A percentile compares a stretch with the other conserved stretches of the same genome.
These are phyloP conservation scores for Mohoua ochrocephala DNA, from an alignment of 2,113 vertebrate genomes.

Conservation along the genomic window DNA sequence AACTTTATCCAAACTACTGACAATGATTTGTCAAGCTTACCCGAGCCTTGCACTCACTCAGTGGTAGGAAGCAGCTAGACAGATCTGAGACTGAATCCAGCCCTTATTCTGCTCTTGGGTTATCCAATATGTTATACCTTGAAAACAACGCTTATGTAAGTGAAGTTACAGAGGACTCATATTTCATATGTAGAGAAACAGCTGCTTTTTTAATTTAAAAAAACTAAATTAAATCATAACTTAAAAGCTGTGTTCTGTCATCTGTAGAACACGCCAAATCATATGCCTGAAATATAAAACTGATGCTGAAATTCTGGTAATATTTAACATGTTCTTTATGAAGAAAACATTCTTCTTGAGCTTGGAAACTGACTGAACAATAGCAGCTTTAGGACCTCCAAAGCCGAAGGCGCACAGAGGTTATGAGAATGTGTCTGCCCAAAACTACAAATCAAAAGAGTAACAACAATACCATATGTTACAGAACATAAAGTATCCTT, in stretches of 20 bases:
- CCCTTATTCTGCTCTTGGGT: slow-evolving; percentile 9
- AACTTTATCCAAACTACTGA: slow-evolving; percentile 11
- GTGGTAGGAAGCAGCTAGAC: slow-evolving; percentile 23
- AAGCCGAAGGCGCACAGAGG: slow-evolving; percentile 76
- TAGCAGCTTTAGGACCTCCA: slow-evolving; percentile 72
- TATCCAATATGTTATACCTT: slow-evolving; percentile 45
- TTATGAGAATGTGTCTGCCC: slow-evolving; percentile 79
- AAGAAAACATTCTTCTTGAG: slow-evolving; percentile 61
- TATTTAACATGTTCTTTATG: slow-evolving; percentile 63
- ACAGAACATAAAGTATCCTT: slow-evolving; percentile 69
- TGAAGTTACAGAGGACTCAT: slow-evolving; percentile 46
- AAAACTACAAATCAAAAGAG: slow-evolving; percentile 80
- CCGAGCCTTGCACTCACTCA: not conserved
- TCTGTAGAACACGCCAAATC: slow-evolving; percentile 54
- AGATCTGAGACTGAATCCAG: not conserved
- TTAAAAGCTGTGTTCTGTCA: slow-evolving; percentile 52
- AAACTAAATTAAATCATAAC: slow-evolving; percentile 66
- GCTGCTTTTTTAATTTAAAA: slow-evolving; percentile 59
- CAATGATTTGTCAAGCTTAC: slow-evolving; percentile 51
- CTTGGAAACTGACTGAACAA: slow-evolving; percentile 58
- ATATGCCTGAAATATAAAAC: slow-evolving; percentile 64
- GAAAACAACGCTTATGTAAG: not conserved
- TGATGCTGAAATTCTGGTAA: slow-evolving; percentile 67
- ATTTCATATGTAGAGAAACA: slow-evolving; percentile 57
- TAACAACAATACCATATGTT: slow-evolving; percentile 83